A percentile compares a stretch with the other conserved stretches of the same genome.
phyloP scores from a whole-genome alignment of 2,797 vertebrate genomes.

The Mus spretus region DNA sequence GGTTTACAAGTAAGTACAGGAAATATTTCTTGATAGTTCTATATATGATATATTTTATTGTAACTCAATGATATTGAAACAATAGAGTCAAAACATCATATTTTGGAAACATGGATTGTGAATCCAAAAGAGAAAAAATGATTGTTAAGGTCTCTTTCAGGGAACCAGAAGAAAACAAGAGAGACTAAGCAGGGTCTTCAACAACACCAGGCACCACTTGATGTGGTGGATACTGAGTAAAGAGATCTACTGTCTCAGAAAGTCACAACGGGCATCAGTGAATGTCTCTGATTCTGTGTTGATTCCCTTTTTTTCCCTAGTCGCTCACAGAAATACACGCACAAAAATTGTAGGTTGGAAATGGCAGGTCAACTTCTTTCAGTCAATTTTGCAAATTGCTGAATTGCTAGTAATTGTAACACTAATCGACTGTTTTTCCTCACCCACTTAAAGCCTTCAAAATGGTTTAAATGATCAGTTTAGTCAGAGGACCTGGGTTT shows the following conservation, averaged over 20 bases:
- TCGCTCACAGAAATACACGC: neutral
- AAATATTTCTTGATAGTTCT: neutral
- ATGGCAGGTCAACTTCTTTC: neutral
- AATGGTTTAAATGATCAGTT: neutral
- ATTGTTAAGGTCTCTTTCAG: neutral
- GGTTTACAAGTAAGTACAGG: neutral
- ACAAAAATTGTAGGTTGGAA: neutral
- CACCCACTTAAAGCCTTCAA: neutral
- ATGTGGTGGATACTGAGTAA: neutral
- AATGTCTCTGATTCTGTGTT: neutral
- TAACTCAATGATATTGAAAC: neutral
- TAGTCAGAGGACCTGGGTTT: neutral
- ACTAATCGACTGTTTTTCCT: neutral
- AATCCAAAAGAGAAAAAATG: neutral
- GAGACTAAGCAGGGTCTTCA: neutral
- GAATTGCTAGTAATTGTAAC: conserved; percentile 18
- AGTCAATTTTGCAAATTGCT: conserved; percentile 13
- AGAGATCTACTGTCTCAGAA: neutral
- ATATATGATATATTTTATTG: neutral
- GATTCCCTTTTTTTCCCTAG: neutral
- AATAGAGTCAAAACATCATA: neutral
- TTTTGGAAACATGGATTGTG: neutral
- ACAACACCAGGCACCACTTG: neutral
- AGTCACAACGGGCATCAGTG: neutral
- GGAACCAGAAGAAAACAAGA: neutral